Percentiles rank a stretch among this genome's conserved stretches.
These are phyloP conservation scores for Armadillidium nasatum DNA, from an alignment of 1,140 invertebrate genomes.

Conservation along the genomic window DNA sequence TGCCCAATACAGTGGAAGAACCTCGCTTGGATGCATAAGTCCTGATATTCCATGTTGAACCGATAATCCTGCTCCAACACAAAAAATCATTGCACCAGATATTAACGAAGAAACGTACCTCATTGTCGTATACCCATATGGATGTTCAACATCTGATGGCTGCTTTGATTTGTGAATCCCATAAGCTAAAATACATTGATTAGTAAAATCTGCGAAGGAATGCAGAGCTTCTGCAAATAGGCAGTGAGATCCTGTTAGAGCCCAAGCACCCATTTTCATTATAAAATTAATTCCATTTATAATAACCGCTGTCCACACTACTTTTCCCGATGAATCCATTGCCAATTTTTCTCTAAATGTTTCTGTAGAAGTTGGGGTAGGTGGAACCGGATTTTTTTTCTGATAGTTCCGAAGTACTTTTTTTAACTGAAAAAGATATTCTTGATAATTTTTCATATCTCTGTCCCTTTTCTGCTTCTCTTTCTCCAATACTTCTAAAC, in stretches of 20 bases:
- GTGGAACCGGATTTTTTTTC: neutral
- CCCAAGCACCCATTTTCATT: conserved; percentile 85
- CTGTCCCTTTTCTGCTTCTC: neutral
- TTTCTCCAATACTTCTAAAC: neutral
- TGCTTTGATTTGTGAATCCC: conserved; percentile 93
- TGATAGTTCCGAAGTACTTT: neutral
- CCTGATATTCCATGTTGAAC: conserved; percentile 93
- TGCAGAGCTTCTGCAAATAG: conserved; percentile 97
- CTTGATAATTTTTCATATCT: neutral
- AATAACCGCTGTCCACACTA: conserved; percentile 73
- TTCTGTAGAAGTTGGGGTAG: neutral
- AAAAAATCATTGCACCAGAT: conserved; percentile 96
- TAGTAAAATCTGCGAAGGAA: conserved; percentile 91
- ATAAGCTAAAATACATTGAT: conserved; percentile 90
- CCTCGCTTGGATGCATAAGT: conserved; percentile 62
- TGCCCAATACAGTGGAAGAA: conserved; percentile 60
- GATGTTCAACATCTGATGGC: conserved; percentile 77
- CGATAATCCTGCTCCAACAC: conserved; percentile 89
- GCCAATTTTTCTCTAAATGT: neutral
- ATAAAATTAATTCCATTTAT: conserved; percentile 88
- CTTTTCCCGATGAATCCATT: conserved; percentile 72
- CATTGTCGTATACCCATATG: conserved; percentile 95
- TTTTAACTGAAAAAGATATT: neutral
- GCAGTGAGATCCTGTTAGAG: conserved; percentile 90
- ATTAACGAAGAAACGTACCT: conserved; percentile 94